Evolutionary conservation across 2,797 vertebrate genomes (phyloP), one percentile per base, ranked within the genome.

Genomic region (Botia kubotai): DNA sequence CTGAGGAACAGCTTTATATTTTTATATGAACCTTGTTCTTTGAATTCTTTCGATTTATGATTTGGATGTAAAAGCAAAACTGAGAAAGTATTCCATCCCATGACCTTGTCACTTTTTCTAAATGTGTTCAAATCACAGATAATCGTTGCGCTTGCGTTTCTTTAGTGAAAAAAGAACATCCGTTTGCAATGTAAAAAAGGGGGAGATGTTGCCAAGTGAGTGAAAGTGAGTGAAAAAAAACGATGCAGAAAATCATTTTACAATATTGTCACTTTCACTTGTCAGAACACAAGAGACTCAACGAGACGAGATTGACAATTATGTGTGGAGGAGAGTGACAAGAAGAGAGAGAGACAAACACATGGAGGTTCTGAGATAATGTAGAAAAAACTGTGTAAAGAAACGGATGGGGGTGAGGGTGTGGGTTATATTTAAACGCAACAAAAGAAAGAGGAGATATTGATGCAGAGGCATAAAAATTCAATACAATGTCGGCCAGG

Each of bases 401-500:
- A 66, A 39, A 14, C 7, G 39, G 36, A 12, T 67, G 21, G 10
- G 33, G 14, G 14, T 62, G 6, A 2, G 14, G 14, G 50, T 8
- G 29, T 21, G 60, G 70, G 71, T 84, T 81, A 82, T 55, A 75
- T 65, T 36, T 43, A 58, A 75, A 79, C 66, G 72, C 81, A 79
- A 81, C 77, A 81, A 81, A 43, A 83, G 66, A 80, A 80, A 84
- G 62, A 43, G 2, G 46, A 74, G 48, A 69, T 75, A 82, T 81
- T 66, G 50, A 77, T 66, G 39, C 14, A 1, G n/a, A 70, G 46
- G 52, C 12, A 12, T 69, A 46, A 43, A 29, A 67, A 79, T 81
- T 57, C 80, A 76, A 79, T 52, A 83, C 67, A 48, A 23, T 13
- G 26, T 46, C 23, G 19, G 55, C 71, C 33, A 52, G 60, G 63